These are phyloP conservation scores for Poecilia latipinna DNA, from an alignment of 2,113 vertebrate genomes.

Conservation along the genomic window DNA sequence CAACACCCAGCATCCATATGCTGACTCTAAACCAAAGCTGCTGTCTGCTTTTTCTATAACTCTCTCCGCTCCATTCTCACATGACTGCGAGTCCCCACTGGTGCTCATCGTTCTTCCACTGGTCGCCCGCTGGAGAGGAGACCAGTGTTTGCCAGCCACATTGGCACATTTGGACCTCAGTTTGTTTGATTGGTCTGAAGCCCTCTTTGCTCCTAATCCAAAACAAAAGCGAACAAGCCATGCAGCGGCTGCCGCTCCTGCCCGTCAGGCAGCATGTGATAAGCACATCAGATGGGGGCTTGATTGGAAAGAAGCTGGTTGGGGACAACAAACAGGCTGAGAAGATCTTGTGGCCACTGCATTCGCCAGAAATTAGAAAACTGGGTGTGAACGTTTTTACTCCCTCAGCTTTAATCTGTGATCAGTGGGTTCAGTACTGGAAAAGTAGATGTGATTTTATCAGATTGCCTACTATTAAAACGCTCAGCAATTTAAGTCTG, in stretches of 20 bases:
- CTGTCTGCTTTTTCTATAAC: conserved; percentile 43
- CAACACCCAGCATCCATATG: conserved; percentile 71
- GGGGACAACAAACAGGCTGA: conserved; percentile 35
- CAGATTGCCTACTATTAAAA: not conserved
- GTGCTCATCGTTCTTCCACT: conserved; percentile 56
- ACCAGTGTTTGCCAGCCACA: conserved; percentile 54
- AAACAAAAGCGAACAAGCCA: conserved; percentile 70
- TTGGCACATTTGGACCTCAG: conserved; percentile 65
- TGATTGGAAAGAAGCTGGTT: conserved; percentile 35
- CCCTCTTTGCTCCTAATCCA: conserved; percentile 71
- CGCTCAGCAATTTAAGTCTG: not conserved
- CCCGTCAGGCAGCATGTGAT: conserved; percentile 48
- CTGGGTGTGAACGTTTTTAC: not conserved
- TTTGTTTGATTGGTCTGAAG: conserved; percentile 68
- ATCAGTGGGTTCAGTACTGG: not conserved
- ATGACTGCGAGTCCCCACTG: conserved; percentile 58
- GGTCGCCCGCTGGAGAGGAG: conserved; percentile 41
- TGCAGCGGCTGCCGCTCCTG: conserved; percentile 30
- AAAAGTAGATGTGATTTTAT: not conserved
- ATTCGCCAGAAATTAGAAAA: not conserved
- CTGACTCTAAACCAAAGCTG: conserved; percentile 69
- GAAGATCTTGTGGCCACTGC: conserved; percentile 14
- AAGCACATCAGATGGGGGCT: conserved; percentile 66
- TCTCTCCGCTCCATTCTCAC: conserved; percentile 15
- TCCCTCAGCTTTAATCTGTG: not conserved